Base-by-base conservation (phyloP, 1,140 invertebrate species). In the Drosophila lacteicornis region DNA sequence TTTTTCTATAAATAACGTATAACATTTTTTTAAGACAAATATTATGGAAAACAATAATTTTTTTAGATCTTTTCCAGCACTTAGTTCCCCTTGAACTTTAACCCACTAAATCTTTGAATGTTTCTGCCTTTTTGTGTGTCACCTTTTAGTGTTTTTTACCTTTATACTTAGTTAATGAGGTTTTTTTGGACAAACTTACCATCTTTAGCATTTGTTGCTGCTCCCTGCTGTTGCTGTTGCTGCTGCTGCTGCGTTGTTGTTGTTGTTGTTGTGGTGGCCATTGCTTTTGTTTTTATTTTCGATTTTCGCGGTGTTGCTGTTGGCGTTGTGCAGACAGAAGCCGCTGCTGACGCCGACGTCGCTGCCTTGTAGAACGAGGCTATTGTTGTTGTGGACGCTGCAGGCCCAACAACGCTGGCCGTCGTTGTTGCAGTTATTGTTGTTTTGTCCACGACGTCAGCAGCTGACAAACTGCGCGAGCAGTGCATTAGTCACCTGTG, bases 391-490 rank as follows among this genome's bases (percentile, higher is more conserved):
- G 83, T 81, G 47, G 61, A 61, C 27, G 61, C 40, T 25, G 53
- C 40, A 8, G 30, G 8, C 38, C 38, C 38, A 40, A 40, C 38
- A 40, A 40, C 38, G 38, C 38, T 40, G 38, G 13, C 33, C 13
- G 53, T 11, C 36, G 57, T 33, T 15, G 25, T 50, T 38, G 47
- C 33, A 68, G 80, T 91, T 81, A 74, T 91, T 82, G 85, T 81
- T 70, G 81, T 77, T 68, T 76, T 80, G 71, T 90, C 86, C 85
- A 81, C 85, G 74, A 68, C 82, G 62, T 63, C 81, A 69, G 90
- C 88, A 88, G 88, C 88, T 83, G 88, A 91, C 74, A 91, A 75
- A 63, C 90, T 91, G 62, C 90, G 82, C 69, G 90, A 91, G 68
- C 86, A 91, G 78, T 91, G 83, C 87, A 91, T 91, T 91, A 80